Conservation (phyloP, 1,140 invertebrate species). For the Sminthurinus signatus region DNA sequence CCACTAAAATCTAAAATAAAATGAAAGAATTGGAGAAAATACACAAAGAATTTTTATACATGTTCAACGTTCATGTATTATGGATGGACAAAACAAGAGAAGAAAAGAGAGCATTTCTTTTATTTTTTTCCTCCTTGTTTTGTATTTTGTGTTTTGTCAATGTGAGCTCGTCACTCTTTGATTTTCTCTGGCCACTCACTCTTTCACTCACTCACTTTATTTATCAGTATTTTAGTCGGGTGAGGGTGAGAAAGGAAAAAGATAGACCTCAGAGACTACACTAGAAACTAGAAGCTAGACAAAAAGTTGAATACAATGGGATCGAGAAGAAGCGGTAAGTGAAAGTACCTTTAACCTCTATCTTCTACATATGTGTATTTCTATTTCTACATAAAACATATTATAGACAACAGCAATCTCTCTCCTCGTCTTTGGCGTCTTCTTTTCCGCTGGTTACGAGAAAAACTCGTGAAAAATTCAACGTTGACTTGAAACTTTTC, state of each 20-base stretch:
- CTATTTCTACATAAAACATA: too few relatives aligned
- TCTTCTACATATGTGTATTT: too few relatives aligned
- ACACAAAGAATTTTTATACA: conserved; percentile 16
- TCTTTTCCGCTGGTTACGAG: conserved; percentile 19
- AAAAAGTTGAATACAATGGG: too few relatives aligned
- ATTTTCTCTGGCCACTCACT: conserved; percentile 36
- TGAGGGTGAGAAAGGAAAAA: not conserved
- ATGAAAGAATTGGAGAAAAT: conserved; percentile 2
- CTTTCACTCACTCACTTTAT: not conserved
- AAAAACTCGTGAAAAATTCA: conserved; percentile 38
- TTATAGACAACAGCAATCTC: too few relatives aligned
- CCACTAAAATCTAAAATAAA: not conserved
- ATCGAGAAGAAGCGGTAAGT: too few relatives aligned
- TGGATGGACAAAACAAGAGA: too few relatives aligned
- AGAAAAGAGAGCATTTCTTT: too few relatives aligned
- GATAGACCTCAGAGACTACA: too few relatives aligned
- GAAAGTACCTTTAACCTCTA: too few relatives aligned
- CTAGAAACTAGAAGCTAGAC: not conserved
- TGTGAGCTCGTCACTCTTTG: conserved; percentile 43
- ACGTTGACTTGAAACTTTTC: conserved; percentile 29
- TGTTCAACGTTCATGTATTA: conserved; percentile 39
- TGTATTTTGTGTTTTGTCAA: conserved; percentile 42
- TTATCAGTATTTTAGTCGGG: too few relatives aligned
- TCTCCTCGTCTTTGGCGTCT: too few relatives aligned
- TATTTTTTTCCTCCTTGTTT: too few relatives aligned